Evolutionary conservation across 2,797 vertebrate species (phyloP), one percentile per base, ranked within the genome.

Genomic region (Rhinella marina): DNA sequence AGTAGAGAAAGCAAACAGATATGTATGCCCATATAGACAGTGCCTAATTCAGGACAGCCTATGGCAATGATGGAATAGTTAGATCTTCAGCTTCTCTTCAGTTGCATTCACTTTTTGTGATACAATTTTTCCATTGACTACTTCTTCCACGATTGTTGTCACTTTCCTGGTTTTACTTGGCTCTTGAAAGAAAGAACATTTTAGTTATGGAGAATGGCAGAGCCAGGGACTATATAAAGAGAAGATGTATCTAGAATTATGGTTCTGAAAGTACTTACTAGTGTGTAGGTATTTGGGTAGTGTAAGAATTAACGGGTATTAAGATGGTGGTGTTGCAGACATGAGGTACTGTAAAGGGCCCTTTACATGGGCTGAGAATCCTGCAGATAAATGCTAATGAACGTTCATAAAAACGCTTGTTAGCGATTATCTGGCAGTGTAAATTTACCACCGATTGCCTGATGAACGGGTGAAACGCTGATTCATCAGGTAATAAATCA

Each of bases 101-200:
- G 92, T 86, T 0, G 92, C 91, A 57, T 91, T 92, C 17, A 93
- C 90, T 41, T 90, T 90, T 54, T 93, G 88, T 7, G 92, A 93
- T 80, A 93, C 89, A 57, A 93, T 84, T 8, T 59, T 92, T 77
- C 91, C 84, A 0, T 93, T 91, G 52, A 93, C 91, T 32, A 92
- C 82, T 78, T 94, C 92, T 52, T 93, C 91, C 14, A 91, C 88
- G 52, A 92, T 81, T 5, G 92, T 91, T 85, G 92, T 92, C 76
- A 92, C 86, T 80, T 91, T 85, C 7, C 84, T 90, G 87, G 92
- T 92, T 91, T 93, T 92, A 13, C 86, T 86, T 50, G 90, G 82
- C n/a, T 93, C 93, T 93, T 80, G 27, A 89, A 86, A 57, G 78
- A 86, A 82, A 62, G 32, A 66, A 16, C 21, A 2, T 50, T 19